Base-by-base conservation (phyloP, 2,797 vertebrate genomes). In the Sternotherus odoratus region DNA sequence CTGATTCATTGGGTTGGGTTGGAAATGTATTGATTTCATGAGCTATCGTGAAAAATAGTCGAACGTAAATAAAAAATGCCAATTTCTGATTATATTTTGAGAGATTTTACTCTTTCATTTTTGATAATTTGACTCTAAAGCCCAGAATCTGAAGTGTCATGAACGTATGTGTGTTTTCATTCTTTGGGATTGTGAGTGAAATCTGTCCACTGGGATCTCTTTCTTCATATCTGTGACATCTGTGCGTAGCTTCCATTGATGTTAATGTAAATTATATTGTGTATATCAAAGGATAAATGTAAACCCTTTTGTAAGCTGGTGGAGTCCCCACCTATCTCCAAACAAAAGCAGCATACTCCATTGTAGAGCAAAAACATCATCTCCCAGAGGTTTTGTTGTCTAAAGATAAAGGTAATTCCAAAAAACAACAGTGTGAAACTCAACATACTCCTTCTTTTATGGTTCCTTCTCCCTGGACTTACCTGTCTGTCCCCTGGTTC, bases 151-250 rank as follows among this genome's bases (percentile, higher is more conserved):
- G 26, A 53, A 87, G 15, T 10, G 30, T 89, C 23, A 17, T 56
- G 69, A n/a, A 56, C 88, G 8, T 82, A n/a, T 53, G 53, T 36
- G 5, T 83, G 28, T 81, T 95, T 93, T 81, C 48, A 51, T 94
- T 93, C 57, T 49, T 56, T 85, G 69, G 78, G 46, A 53, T 56
- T 80, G 17, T 56, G 69, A 85, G 57, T 13, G 46, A 28, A n/a
- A 3, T 72, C 87, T 77, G 11, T 53, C 39, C 56, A 83, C 50
- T 75, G 82, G 43, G 54, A 46, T 60, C 26, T 77, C 36, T 90
- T 33, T 75, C 21, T 83, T 82, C 50, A 30, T 8, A 1, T 39
- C 23, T 51, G 4, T 82, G 50, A 26, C 10, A 1, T 46, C 23
- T 51, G 4, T 78, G 19, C n/a, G n/a, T 88, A 48, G 66, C 15